Evolutionary conservation across 1,140 invertebrate genomes (phyloP).

Genomic region (Drosophila truncata): DNA sequence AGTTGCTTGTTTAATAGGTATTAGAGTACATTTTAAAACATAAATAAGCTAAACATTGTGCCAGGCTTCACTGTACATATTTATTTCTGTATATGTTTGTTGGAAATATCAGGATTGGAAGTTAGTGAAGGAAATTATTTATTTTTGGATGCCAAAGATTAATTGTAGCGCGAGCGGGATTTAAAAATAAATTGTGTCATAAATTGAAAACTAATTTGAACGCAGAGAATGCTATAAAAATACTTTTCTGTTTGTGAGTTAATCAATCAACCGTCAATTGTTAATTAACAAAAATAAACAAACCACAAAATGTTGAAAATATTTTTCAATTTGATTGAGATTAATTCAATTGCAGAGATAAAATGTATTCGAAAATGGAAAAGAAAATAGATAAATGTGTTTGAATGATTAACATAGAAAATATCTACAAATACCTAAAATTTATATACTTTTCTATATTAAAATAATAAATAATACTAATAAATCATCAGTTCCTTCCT

Average conservation of each 20-base stretch:
- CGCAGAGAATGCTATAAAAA: slow-evolving; percentile 14
- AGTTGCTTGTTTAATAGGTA: rapidly evolving
- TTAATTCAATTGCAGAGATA: slow-evolving; percentile 14
- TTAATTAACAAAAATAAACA: slow-evolving; percentile 11
- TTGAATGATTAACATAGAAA: neutral
- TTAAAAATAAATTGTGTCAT: slow-evolving; percentile 46
- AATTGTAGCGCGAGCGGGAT: slow-evolving; percentile 10
- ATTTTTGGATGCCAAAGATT: slow-evolving; percentile 43
- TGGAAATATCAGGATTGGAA: slow-evolving; percentile 15
- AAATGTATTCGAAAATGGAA: neutral
- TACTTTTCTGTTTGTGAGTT: slow-evolving; percentile 1
- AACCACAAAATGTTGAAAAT: neutral
- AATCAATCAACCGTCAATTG: slow-evolving; percentile 14
- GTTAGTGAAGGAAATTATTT: slow-evolving; percentile 17
- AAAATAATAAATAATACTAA: neutral
- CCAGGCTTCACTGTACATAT: neutral
- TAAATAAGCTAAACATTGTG: neutral
- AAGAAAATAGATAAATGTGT: neutral
- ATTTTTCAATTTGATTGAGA: neutral
- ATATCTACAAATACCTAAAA: too few species aligned
- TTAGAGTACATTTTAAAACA: neutral
- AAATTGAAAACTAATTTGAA: slow-evolving; percentile 34
- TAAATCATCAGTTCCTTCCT: slow-evolving; percentile 4
- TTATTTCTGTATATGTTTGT: slow-evolving; percentile 5
- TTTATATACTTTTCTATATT: neutral